A percentile compares a stretch with the other conserved stretches of the same genome.
phyloP scores from a whole-genome alignment of 2,797 vertebrate species.

The Scyliorhinus canicula region DNA sequence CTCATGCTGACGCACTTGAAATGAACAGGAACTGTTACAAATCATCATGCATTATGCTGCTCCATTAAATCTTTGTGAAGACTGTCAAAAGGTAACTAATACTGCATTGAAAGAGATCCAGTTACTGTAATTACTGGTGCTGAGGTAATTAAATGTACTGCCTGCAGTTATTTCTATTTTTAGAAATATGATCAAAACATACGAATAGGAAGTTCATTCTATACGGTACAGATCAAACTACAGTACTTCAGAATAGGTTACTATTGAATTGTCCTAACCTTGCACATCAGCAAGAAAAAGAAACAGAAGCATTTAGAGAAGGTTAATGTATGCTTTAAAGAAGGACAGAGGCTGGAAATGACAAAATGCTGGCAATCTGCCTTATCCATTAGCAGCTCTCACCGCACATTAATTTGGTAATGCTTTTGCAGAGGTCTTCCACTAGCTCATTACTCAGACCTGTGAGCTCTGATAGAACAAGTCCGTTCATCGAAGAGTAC shows the following conservation, averaged over 20 bases:
- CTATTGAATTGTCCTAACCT: background rate
- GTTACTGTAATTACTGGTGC: conserved; percentile 10
- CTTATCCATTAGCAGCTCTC: conserved; percentile 30
- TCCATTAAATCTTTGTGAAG: background rate
- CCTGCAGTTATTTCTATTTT: conserved; percentile 1
- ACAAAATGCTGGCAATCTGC: conserved; percentile 34
- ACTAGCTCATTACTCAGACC: background rate
- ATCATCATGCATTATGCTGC: background rate
- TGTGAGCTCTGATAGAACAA: background rate
- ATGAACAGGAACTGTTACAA: background rate
- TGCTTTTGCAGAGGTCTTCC: conserved; percentile 16
- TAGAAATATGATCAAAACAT: conserved; percentile 24
- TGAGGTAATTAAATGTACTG: conserved; percentile 29
- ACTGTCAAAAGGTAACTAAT: conserved; percentile 23
- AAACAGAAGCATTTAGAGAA: conserved; percentile 2
- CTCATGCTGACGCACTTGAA: background rate
- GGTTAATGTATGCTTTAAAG: conserved; percentile 11
- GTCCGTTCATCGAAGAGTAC: background rate
- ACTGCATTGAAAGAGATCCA: background rate
- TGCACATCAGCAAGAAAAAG: conserved; percentile 14
- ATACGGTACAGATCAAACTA: background rate
- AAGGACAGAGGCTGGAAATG: background rate
- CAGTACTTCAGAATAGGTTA: background rate
- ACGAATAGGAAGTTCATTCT: background rate
- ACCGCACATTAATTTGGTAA: background rate